A percentile compares a stretch with the other conserved stretches of the same genome.
These are phyloP conservation scores for Galago senegalensis DNA, from an alignment of 2,797 vertebrate genomes.

Conservation along the genomic window DNA sequence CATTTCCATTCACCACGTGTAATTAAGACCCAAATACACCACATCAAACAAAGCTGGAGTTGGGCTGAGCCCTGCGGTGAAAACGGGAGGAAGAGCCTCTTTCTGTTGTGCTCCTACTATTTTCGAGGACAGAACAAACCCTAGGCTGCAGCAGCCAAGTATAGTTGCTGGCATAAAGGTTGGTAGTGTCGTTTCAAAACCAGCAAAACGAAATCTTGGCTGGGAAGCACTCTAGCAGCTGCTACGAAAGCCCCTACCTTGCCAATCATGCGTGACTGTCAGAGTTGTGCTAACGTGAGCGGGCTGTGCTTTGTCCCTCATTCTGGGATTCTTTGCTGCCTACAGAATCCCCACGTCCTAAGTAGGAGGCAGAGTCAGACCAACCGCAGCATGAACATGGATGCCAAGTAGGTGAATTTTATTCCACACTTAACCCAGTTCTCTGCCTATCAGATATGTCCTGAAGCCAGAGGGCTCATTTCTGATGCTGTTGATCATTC, in stretches of 20 bases:
- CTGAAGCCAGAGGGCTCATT: neutral
- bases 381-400: neutral
- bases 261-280: neutral
- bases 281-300: neutral
- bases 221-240: conserved; percentile 32
- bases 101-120: conserved; percentile 40
- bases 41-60: conserved; percentile 40
- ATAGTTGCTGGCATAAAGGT: conserved; percentile 64
- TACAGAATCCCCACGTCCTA: conserved; percentile 1
- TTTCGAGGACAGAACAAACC: conserved; percentile 56
- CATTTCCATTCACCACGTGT: conserved; percentile 35
- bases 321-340: neutral
- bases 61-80: neutral
- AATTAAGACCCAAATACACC: conserved; percentile 27
- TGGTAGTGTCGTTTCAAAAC: conserved; percentile 53
- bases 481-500: conserved; percentile 44
- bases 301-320: neutral
- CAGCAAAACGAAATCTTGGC: conserved; percentile 46
- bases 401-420: neutral
- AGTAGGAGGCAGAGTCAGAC: conserved; percentile 28
- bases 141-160: conserved; percentile 47
- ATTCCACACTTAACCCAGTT: neutral
- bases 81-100: neutral
- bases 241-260: conserved; percentile 1
- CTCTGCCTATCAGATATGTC: neutral